phyloP scores from a whole-genome alignment of 2,797 vertebrate genomes.

The Nyctibius grandis region DNA sequence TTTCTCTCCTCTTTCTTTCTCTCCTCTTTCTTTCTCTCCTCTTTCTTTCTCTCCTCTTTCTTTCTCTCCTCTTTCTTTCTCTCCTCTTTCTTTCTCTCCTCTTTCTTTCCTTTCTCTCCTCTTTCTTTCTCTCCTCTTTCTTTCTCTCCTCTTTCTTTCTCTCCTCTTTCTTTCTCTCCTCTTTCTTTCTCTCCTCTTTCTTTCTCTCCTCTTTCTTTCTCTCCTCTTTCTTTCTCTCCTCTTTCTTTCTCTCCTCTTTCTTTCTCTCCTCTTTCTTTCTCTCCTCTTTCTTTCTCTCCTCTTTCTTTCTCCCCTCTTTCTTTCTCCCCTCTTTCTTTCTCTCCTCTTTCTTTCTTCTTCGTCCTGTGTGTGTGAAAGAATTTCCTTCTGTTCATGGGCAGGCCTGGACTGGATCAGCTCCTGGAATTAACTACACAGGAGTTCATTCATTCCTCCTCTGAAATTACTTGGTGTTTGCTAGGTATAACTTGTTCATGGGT shows the following conservation, averaged over 20 bases:
- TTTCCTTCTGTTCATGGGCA: constrained; percentile 11
- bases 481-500: constrained; percentile 16
- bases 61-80: background rate
- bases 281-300: background rate
- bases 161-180: background rate
- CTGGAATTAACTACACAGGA: constrained; percentile 17
- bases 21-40: background rate
- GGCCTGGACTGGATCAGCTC: constrained; percentile 55
- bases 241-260: background rate
- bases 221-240: background rate
- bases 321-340: background rate
- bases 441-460: constrained; percentile 27
- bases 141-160: background rate
- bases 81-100: background rate
- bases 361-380: constrained; percentile 5
- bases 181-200: background rate
- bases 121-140: no score
- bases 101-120: no score
- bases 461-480: constrained; percentile 12
- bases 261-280: background rate
- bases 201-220: background rate
- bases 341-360: background rate
- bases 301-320: background rate
- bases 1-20: background rate
- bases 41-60: background rate